Conservation (phyloP, 2,888 invertebrate genomes). For the Cosmopolites sordidus region DNA sequence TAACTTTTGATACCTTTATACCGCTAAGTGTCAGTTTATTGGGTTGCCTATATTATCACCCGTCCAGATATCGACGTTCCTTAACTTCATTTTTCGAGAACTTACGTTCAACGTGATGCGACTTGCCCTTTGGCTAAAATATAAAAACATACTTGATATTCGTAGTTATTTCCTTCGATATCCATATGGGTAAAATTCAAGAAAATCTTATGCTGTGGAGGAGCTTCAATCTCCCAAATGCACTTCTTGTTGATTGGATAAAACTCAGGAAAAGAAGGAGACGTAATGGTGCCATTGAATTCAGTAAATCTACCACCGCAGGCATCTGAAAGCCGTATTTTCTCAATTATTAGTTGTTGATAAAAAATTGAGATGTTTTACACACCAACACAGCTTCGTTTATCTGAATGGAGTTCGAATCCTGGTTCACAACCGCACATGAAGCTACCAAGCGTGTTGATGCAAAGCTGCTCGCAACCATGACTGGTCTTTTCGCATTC, state of each 20-base stretch:
- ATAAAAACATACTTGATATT: slow-evolving; percentile 50
- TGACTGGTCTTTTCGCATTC: slow-evolving; percentile 89
- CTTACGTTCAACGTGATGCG: too few relatives aligned
- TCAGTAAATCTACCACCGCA: slow-evolving; percentile 83
- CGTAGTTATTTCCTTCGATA: slow-evolving; percentile 86
- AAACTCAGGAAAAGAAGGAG: slow-evolving; percentile 90
- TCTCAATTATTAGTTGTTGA: neutral
- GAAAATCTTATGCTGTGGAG: slow-evolving; percentile 86
- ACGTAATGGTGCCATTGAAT: slow-evolving; percentile 87
- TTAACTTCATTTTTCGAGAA: too few relatives aligned
- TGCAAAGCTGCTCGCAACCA: slow-evolving; percentile 92
- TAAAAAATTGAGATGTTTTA: neutral
- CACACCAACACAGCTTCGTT: slow-evolving; percentile 92
- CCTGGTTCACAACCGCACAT: slow-evolving; percentile 93
- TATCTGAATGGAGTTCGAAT: slow-evolving; percentile 92
- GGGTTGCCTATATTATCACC: too few relatives aligned
- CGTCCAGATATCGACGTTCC: too few relatives aligned
- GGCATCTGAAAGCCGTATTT: slow-evolving; percentile 63
- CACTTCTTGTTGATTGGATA: slow-evolving; percentile 94
- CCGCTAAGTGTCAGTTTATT: too few relatives aligned
- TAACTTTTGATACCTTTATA: too few relatives aligned
- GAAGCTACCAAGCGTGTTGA: slow-evolving; percentile 77
- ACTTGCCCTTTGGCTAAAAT: too few relatives aligned
- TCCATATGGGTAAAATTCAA: slow-evolving; percentile 97
- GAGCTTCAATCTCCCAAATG: slow-evolving; percentile 94